phyloP scores from a whole-genome alignment of 2,113 vertebrate genomes.

The Sinocyclocheilus grahami region DNA sequence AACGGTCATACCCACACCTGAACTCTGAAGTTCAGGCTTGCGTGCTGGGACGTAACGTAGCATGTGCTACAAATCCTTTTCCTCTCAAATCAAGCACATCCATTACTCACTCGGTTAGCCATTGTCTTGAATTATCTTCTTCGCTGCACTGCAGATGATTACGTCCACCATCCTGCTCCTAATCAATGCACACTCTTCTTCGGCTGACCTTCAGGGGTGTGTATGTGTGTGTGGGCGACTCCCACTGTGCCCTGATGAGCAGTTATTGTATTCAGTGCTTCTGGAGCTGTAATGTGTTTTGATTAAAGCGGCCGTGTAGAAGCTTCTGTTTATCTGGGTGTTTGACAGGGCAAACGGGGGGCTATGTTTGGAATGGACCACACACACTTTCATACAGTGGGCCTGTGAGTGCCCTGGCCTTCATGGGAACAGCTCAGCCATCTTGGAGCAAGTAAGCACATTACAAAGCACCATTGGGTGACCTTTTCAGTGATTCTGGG shows the following conservation, averaged over 20 bases:
- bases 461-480: not conserved
- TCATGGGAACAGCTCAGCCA: slow-evolving; percentile 1
- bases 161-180: not conserved
- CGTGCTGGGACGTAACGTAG: not conserved
- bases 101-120: not conserved
- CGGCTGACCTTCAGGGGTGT: slow-evolving; percentile 22
- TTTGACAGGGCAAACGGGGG: slow-evolving; percentile 1
- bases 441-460: slow-evolving; percentile 2
- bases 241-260: not conserved
- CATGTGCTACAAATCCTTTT: not conserved
- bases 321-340: not conserved
- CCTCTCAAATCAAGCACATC: slow-evolving; percentile 15
- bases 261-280: slow-evolving; percentile 1
- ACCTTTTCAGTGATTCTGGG: slow-evolving; percentile 19
- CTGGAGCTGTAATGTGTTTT: slow-evolving; percentile 4
- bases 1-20: not conserved
- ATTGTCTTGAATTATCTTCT: slow-evolving; percentile 23
- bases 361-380: slow-evolving; percentile 29
- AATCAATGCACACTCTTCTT: slow-evolving; percentile 14
- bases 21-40: not conserved
- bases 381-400: slow-evolving; percentile 10
- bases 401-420: not conserved
- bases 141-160: not conserved
- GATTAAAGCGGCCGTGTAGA: not conserved
- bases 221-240: not conserved